A percentile compares a stretch with the other conserved stretches of the same genome.
These are phyloP conservation scores for Hermodice carunculata DNA, from an alignment of 2,888 invertebrate species.

Conservation along the genomic window DNA sequence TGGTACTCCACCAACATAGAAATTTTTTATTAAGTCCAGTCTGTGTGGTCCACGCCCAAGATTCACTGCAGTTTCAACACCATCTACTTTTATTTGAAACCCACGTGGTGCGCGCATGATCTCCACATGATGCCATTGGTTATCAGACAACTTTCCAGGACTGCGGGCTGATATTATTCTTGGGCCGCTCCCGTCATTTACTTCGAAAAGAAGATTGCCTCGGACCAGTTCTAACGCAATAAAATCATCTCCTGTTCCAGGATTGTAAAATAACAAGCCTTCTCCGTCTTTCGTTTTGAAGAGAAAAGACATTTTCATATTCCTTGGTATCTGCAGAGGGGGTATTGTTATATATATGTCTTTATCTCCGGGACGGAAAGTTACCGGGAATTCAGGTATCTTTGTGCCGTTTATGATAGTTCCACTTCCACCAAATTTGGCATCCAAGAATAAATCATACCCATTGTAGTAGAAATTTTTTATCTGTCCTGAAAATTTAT, in stretches of 20 bases:
- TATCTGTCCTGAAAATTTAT: too few species aligned
- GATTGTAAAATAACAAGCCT: conserved; percentile 53
- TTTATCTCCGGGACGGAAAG: too few species aligned
- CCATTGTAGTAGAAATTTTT: too few species aligned
- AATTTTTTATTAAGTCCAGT: conserved; percentile 36
- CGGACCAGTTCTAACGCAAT: conserved; percentile 58
- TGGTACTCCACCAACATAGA: conserved; percentile 62
- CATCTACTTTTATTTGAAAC: too few species aligned
- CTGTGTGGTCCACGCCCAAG: too few species aligned
- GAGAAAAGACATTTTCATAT: conserved; percentile 47
- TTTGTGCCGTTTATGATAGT: too few species aligned
- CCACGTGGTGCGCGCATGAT: too few species aligned
- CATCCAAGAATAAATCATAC: too few species aligned
- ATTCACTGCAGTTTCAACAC: too few species aligned
- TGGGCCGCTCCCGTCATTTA: conserved; percentile 52
- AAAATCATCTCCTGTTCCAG: conserved; percentile 48
- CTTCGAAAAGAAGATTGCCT: conserved; percentile 54
- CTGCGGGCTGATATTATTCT: conserved; percentile 1
- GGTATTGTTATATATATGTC: conserved; percentile 27
- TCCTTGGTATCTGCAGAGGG: conserved; percentile 25
- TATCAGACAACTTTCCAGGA: conserved; percentile 47
- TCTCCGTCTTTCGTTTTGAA: conserved; percentile 59
- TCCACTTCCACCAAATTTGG: too few species aligned
- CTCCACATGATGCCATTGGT: conserved; percentile 57
- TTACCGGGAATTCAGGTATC: too few species aligned